Percentiles rank a stretch among this genome's conserved stretches.
Evolutionary conservation across 2,797 vertebrate genomes (phyloP).

Genomic region (Pseudopleuronectes americanus): DNA sequence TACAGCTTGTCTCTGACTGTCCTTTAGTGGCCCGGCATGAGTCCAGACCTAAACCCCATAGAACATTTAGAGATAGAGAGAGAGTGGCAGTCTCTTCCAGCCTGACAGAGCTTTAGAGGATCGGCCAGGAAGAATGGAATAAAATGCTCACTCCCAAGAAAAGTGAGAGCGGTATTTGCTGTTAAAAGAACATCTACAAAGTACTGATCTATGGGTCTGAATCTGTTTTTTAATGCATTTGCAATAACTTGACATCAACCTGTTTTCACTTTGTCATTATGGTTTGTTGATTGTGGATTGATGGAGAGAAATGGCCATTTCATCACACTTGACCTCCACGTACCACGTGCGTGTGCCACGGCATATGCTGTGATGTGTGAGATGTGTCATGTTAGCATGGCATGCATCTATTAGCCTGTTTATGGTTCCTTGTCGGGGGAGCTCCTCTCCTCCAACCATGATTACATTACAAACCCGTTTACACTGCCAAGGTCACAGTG

Average conservation of each 20-base stretch:
- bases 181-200: background rate
- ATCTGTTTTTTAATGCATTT: background rate
- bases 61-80: background rate
- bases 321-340: constrained; percentile 41
- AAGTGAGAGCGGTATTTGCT: background rate
- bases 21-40: background rate
- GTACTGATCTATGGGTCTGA: too few relatives aligned
- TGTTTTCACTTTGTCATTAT: background rate
- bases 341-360: background rate
- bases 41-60: background rate
- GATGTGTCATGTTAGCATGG: constrained; percentile 72
- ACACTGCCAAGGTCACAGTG: constrained; percentile 75
- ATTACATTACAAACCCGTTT: constrained; percentile 76
- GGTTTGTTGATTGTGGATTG: background rate
- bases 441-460: constrained; percentile 62
- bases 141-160: background rate
- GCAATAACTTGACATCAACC: background rate
- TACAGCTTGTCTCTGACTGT: background rate
- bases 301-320: background rate
- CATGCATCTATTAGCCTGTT: constrained; percentile 75
- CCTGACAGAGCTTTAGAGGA: background rate
- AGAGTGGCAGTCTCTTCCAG: too few relatives aligned
- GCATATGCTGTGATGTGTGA: constrained; percentile 23
- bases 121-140: background rate
- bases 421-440: constrained; percentile 67